A percentile compares a stretch with the other conserved stretches of the same genome.
Evolutionary conservation across 2,888 invertebrate genomes (phyloP).

Genomic region (Drosophila prostipennis): DNA sequence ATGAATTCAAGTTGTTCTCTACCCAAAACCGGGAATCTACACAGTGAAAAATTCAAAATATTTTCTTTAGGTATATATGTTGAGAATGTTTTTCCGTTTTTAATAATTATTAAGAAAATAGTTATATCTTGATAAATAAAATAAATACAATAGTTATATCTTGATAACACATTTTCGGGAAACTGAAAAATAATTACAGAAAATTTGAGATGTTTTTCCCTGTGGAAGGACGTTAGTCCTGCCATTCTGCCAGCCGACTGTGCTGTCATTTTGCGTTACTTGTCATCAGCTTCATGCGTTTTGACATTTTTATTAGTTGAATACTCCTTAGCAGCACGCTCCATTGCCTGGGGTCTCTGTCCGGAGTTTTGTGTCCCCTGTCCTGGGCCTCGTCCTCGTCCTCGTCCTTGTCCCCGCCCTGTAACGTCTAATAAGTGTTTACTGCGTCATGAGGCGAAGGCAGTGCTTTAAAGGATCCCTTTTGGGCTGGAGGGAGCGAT

Average conservation of each 20-base stretch:
- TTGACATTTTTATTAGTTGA: constrained; percentile 81
- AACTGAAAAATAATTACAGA: background rate
- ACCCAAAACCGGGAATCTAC: background rate
- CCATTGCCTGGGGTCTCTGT: constrained; percentile 63
- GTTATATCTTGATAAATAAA: background rate
- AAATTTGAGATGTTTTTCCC: background rate
- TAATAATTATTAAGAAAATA: background rate
- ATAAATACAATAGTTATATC: background rate
- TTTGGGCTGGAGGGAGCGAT: constrained; percentile 5
- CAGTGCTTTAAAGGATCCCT: constrained; percentile 60
- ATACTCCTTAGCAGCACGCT: constrained; percentile 79
- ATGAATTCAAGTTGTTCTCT: constrained; percentile 26
- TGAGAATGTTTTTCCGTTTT: too few relatives aligned
- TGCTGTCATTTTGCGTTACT: constrained; percentile 69
- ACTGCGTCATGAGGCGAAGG: constrained; percentile 62
- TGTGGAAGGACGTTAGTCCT: constrained; percentile 19
- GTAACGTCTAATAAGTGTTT: constrained; percentile 78
- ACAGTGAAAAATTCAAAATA: background rate
- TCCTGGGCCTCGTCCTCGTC: constrained; percentile 3
- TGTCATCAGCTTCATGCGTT: constrained; percentile 80
- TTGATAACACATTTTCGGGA: background rate
- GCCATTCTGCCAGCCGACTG: constrained; percentile 28
- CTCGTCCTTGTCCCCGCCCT: constrained; percentile 8
- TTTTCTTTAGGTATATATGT: too few relatives aligned
- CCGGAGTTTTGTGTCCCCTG: constrained; percentile 1